Base-by-base conservation (phyloP, 1,140 invertebrate genomes). In the Leptinotarsa defecta region DNA sequence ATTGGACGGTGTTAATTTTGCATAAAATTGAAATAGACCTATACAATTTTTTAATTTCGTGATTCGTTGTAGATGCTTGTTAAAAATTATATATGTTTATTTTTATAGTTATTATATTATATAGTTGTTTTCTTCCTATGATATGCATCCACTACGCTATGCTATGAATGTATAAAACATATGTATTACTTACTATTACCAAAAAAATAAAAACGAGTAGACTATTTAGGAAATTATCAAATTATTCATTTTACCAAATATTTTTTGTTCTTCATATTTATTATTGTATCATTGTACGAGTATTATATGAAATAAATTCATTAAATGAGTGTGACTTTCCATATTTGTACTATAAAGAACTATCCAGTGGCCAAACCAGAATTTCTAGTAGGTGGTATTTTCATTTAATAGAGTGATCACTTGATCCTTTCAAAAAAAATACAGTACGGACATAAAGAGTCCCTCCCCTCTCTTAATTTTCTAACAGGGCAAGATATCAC, bases 201-300 rank as follows among this genome's bases (percentile, higher is more conserved):
- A 65, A 78, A 74, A 57, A 57, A 57, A 57, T n/a, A 57, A 57
- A 52, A 79, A 73, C 34, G 71, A 71, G 80, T 81, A 81, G 80
- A 74, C 77, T 75, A 78, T 80, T 77, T 80, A 80, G 78, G 77
- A 73, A 79, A 78, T 78, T 76, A 78, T 75, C 64, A 74, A 72
- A 78, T 76, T 71, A 71, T 77, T 77, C 79, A 74, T 71, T 74
- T 72, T 80, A 52, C 71, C 67, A 67, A 79, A 78, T 68, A 49
- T 73, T 67, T n/a, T 69, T 64, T 62, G 61, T 73, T 61, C 67
- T 74, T 79, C 64, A 68, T 74, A 75, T 52, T 77, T 72, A 77
- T 77, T 79, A 79, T 57, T 81, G 80, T 81, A 81, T 81, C 77
- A 81, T 81, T 81, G 80, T 81, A 79, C 74, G 79, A 79, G 78